A percentile compares a stretch with the other conserved stretches of the same genome.
Evolutionary conservation across 2,888 invertebrate species (phyloP).

Genomic region (Diogma glabrata): DNA sequence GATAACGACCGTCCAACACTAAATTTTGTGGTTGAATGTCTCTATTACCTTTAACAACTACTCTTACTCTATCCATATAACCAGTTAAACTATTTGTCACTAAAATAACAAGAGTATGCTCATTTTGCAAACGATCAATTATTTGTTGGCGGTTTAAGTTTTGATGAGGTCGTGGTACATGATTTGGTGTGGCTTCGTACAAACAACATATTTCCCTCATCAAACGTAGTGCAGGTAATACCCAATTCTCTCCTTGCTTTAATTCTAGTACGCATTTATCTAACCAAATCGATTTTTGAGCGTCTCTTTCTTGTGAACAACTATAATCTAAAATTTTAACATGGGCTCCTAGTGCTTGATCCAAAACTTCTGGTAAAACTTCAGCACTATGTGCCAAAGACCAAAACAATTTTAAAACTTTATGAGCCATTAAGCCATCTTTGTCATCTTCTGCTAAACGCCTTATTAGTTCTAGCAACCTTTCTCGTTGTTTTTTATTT

Average conservation of each 20-base stretch:
- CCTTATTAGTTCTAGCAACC: constrained; percentile 85
- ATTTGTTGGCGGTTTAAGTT: constrained; percentile 53
- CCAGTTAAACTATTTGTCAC: constrained; percentile 83
- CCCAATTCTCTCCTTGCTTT: constrained; percentile 81
- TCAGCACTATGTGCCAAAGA: constrained; percentile 93
- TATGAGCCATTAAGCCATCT: constrained; percentile 97
- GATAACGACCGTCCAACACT: constrained; percentile 79
- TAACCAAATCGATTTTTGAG: constrained; percentile 91
- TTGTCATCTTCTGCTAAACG: constrained; percentile 96
- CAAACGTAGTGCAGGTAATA: constrained; percentile 86
- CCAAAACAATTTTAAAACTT: constrained; percentile 92
- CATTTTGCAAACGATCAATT: constrained; percentile 81
- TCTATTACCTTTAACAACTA: constrained; percentile 40
- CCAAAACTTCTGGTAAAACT: constrained; percentile 93
- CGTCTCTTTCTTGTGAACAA: constrained; percentile 92
- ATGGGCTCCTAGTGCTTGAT: constrained; percentile 88
- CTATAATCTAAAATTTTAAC: constrained; percentile 96
- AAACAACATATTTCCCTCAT: constrained; percentile 91
- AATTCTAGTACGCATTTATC: constrained; percentile 94
- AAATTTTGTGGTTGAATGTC: constrained; percentile 67
- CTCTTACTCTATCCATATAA: constrained; percentile 81
- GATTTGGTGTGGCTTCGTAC: constrained; percentile 59
- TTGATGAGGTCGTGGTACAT: constrained; percentile 34
- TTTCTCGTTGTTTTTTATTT: constrained; percentile 90
- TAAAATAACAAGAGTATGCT: constrained; percentile 85